These are phyloP conservation scores for Zoanthus sociatus DNA, from an alignment of 92 coral and sea anemone genomes.

Conservation along the genomic window DNA sequence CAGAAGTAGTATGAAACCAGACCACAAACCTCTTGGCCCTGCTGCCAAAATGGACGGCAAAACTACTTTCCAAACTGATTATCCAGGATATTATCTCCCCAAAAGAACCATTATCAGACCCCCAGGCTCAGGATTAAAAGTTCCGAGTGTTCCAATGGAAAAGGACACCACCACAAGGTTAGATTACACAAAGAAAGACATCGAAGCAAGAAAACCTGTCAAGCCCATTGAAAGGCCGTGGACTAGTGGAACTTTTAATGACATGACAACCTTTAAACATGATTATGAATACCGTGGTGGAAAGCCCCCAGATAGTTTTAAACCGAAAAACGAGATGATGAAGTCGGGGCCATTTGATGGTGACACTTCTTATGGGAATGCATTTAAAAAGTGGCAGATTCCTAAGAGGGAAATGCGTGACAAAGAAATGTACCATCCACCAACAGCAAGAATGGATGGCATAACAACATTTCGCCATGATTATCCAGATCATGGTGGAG, in stretches of 20 bases:
- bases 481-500: slow-evolving; percentile 83
- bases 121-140: slow-evolving; percentile 81
- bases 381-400: slow-evolving; percentile 87
- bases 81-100: slow-evolving; percentile 90
- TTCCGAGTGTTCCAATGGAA: slow-evolving; percentile 90
- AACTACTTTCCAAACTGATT: slow-evolving; percentile 92
- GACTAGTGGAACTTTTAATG: slow-evolving; percentile 86
- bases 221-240: slow-evolving; percentile 84
- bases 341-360: slow-evolving; percentile 94
- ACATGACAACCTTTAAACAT: slow-evolving; percentile 89
- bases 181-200: slow-evolving; percentile 91
- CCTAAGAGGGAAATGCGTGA: slow-evolving; percentile 79
- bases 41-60: slow-evolving; percentile 93
- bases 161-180: slow-evolving; percentile 93
- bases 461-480: slow-evolving; percentile 95
- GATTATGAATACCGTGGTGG: slow-evolving; percentile 91
- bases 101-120: slow-evolving; percentile 88
- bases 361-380: slow-evolving; percentile 83
- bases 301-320: slow-evolving; percentile 91
- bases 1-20: slow-evolving; percentile 92
- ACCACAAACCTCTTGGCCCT: slow-evolving; percentile 64
- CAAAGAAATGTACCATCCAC: slow-evolving; percentile 89
- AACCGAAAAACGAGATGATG: slow-evolving; percentile 81
- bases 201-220: slow-evolving; percentile 84
- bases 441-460: slow-evolving; percentile 83